phyloP scores from a whole-genome alignment of 2,797 vertebrate species.

The Mallotus villosus region DNA sequence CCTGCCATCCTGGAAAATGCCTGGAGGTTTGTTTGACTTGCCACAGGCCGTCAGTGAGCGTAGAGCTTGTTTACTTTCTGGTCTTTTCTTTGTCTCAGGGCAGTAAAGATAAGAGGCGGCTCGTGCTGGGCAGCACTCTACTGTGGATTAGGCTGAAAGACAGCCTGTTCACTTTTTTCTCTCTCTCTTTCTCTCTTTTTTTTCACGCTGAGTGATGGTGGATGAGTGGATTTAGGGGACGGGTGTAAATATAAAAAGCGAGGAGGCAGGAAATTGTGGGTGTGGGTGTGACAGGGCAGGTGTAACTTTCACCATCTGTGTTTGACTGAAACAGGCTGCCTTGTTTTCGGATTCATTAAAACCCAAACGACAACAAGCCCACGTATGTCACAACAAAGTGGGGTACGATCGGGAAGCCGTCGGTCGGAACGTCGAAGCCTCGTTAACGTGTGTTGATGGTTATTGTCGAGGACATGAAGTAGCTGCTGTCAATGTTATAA shows the following conservation, averaged over 20 bases:
- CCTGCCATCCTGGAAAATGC: conserved; percentile 78
- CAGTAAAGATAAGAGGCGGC: conserved; percentile 72
- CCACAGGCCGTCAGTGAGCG: conserved; percentile 61
- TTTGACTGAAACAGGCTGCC: neutral
- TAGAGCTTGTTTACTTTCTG: conserved; percentile 64
- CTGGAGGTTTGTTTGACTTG: conserved; percentile 77
- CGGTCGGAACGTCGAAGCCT: too few species aligned
- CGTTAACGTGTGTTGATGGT: too few species aligned
- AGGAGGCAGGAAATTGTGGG: conserved; percentile 51
- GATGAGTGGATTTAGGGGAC: conserved; percentile 36
- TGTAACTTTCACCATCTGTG: conserved; percentile 57
- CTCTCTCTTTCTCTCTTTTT: conserved; percentile 9
- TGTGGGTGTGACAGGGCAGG: conserved; percentile 45
- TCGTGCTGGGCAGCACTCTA: conserved; percentile 62
- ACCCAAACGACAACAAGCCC: too few species aligned
- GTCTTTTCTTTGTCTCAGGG: conserved; percentile 61
- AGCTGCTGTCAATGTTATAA: neutral
- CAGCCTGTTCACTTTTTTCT: conserved; percentile 27
- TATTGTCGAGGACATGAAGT: neutral
- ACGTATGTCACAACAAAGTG: too few species aligned
- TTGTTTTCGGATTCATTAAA: too few species aligned
- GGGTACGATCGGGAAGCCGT: too few species aligned
- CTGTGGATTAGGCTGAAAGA: conserved; percentile 61
- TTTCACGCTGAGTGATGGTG: conserved; percentile 51
- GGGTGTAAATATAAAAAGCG: conserved; percentile 33